Conservation (phyloP, 2,113 vertebrate genomes). For the Cephalophus harveyi region DNA sequence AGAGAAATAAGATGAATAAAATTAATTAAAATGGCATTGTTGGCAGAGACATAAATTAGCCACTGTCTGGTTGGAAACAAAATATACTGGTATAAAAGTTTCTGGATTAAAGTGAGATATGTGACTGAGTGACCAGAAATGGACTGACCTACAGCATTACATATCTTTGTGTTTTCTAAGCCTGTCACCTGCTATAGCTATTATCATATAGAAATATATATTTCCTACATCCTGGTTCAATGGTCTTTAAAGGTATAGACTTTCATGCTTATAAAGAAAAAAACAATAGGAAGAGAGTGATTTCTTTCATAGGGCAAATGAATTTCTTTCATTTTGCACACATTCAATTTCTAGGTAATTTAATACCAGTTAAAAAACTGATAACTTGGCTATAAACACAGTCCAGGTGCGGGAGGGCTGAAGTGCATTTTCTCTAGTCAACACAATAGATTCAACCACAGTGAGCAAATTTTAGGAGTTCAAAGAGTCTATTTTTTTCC, state of each 20-base stretch:
- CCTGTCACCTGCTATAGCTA: background rate
- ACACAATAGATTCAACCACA: conserved; percentile 42
- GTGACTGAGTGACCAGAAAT: conserved; percentile 28
- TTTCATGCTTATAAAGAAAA: conserved; percentile 24
- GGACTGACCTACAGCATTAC: background rate
- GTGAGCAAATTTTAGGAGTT: conserved; percentile 37
- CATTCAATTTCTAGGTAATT: conserved; percentile 54
- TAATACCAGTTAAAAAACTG: conserved; percentile 52
- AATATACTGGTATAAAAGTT: conserved; percentile 46
- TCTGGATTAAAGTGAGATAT: conserved; percentile 47
- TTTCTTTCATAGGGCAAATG: conserved; percentile 44
- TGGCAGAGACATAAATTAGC: conserved; percentile 77
- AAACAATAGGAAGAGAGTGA: background rate
- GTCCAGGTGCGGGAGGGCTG: conserved; percentile 60
- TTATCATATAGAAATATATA: background rate
- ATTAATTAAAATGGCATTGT: conserved; percentile 83
- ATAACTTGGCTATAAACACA: conserved; percentile 62
- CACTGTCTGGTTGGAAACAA: conserved; percentile 71
- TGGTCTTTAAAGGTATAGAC: background rate
- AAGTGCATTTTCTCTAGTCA: conserved; percentile 32
- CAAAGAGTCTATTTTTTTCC: conserved; percentile 42
- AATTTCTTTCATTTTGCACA: conserved; percentile 57
- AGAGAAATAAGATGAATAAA: conserved; percentile 81
- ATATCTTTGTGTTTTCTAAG: background rate
- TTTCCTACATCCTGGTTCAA: background rate